Evolutionary conservation across 2,113 vertebrate species (phyloP).

Genomic region (Catharus bicknelli): DNA sequence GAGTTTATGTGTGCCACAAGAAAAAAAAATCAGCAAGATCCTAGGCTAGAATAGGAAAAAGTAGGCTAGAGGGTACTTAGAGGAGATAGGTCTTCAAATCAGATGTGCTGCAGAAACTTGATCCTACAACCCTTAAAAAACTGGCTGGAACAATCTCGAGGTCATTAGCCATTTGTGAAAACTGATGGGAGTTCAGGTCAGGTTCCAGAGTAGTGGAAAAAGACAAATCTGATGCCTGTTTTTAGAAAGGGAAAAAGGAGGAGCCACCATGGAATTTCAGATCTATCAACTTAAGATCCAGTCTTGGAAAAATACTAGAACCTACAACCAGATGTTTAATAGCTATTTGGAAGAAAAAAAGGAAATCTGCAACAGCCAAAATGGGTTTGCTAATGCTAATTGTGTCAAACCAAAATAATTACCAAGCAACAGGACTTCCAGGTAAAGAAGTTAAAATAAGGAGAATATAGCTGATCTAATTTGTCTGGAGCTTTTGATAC

Average conservation of each 20-base stretch:
- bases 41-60: background rate
- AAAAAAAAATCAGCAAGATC: background rate
- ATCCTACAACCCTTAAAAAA: background rate
- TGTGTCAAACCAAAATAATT: background rate
- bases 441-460: background rate
- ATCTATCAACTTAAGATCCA: background rate
- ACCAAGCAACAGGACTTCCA: background rate
- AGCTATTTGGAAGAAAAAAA: background rate
- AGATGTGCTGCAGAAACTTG: background rate
- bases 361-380: background rate
- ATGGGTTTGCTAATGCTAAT: background rate
- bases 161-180: constrained; percentile 6
- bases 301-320: background rate
- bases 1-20: constrained; percentile 10
- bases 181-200: background rate
- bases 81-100: background rate
- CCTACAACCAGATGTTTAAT: background rate
- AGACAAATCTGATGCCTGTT: background rate
- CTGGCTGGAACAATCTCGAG: background rate
- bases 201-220: constrained; percentile 12
- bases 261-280: background rate
- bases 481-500: background rate
- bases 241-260: background rate
- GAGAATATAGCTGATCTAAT: background rate
- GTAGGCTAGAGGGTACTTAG: constrained; percentile 40